Evolutionary conservation across 2,888 invertebrate species (phyloP), one percentile per base, ranked within the genome.

Genomic region (Oeneis ivallda): DNA sequence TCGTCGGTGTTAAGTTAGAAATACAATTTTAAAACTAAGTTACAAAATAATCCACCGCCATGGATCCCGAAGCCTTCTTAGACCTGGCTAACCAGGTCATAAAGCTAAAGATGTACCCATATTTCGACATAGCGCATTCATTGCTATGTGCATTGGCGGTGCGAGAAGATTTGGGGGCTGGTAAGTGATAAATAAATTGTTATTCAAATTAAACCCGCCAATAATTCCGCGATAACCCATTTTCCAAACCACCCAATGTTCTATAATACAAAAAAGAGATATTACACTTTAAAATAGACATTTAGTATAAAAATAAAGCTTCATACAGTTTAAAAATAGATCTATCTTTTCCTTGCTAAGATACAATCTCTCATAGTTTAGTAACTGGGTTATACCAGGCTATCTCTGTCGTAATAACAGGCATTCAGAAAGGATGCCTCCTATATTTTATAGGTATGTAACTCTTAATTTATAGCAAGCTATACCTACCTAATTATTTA

Each of bases 51-150:
- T 77, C 76, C 73, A 79, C 66, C 81, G 83, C 79, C 89, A 98
- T 98, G 97, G 98, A 98, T 95, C 97, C 98, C 86, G 98, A 98
- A 93, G 96, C 98, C 72, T 98, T 99, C 92, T 93, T 99, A 84
- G 98, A 99, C 92, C 95, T 99, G 94, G 99, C 99, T 93, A 98
- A 98, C 92, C 97, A 98, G 94, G 98, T 99, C 93, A 98, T 98
- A 78, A 98, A 99, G 92, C 93, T 99, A 77, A 98, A 99, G 94
- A 99, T 99, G 99, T 99, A 96, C 86, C 99, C 99, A 64, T 99
- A 98, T 93, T 99, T 99, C 92, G 99, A 99, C 88, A 96, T 99
- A 80, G 99, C 99, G 76, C 98, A 99, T 93, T 98, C 97, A 89
- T 94, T 98, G 79, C 93, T 99, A 76, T 98, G 98, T 93, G 98